Evolutionary conservation across 1,140 invertebrate species (phyloP).

Genomic region (Pogonognathellus flavescens): DNA sequence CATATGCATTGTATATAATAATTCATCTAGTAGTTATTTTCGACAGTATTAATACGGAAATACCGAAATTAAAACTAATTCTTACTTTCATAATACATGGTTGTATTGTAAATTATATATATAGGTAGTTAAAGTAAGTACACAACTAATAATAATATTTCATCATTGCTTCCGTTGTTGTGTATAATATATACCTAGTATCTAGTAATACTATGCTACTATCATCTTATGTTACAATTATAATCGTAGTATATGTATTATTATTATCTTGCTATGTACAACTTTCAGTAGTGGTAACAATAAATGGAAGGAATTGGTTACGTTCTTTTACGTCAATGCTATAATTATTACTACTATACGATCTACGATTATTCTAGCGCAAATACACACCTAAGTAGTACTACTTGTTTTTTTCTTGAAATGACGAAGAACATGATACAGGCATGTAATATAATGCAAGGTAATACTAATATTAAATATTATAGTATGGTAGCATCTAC

Average conservation of each 20-base stretch:
- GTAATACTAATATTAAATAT: too few relatives aligned
- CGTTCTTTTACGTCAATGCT: slow-evolving; percentile 1
- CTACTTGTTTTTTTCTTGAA: too few relatives aligned
- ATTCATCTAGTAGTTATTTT: too few relatives aligned
- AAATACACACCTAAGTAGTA: too few relatives aligned
- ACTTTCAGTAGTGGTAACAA: slow-evolving; percentile 41
- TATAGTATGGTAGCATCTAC: too few relatives aligned
- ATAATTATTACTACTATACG: too few relatives aligned
- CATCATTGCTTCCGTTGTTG: neutral
- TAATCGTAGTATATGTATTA: neutral
- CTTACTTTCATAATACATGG: slow-evolving; percentile 10
- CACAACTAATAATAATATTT: neutral
- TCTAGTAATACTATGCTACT: too few relatives aligned
- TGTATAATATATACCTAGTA: neutral
- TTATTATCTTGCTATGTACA: slow-evolving; percentile 8
- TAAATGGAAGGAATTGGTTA: slow-evolving; percentile 47
- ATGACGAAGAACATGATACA: too few relatives aligned
- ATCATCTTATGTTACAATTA: neutral
- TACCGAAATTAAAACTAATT: slow-evolving; percentile 14
- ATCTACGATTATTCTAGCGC: too few relatives aligned
- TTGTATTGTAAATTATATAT: slow-evolving; percentile 2
- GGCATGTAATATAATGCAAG: too few relatives aligned
- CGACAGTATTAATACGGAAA: neutral
- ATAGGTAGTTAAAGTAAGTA: neutral
- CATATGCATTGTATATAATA: too few relatives aligned